These are phyloP conservation scores for Andricus quercusramuli DNA, from an alignment of 2,888 invertebrate species.

Conservation along the genomic window DNA sequence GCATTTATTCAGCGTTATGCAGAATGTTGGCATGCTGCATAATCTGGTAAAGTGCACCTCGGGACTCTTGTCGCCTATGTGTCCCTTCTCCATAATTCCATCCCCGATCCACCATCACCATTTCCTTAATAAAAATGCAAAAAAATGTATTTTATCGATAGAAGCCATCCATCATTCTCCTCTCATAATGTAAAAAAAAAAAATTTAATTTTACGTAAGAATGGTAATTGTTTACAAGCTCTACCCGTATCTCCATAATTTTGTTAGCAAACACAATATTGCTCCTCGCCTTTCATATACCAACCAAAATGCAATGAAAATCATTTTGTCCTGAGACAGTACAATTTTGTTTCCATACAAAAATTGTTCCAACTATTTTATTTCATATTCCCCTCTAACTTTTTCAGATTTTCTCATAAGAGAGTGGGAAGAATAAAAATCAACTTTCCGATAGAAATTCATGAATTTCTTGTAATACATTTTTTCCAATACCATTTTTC, in stretches of 20 bases:
- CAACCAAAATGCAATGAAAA: no score
- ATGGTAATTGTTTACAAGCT: no score
- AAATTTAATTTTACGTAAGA: no score
- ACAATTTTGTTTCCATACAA: no score
- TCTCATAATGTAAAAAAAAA: not conserved
- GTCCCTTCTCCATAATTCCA: conserved; percentile 24
- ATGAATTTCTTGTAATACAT: no score
- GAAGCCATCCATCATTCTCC: not conserved
- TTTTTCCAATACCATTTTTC: no score
- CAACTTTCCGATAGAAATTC: no score
- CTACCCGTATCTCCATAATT: not conserved
- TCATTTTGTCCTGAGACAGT: no score
- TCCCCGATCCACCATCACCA: not conserved
- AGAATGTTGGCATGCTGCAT: not conserved
- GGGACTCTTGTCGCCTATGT: conserved; percentile 14
- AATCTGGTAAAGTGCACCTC: conserved; percentile 32
- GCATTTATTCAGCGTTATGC: conserved; percentile 7
- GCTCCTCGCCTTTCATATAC: not conserved
- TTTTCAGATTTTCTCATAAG: no score
- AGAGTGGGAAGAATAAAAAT: no score
- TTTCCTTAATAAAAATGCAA: not conserved
- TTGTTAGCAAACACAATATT: not conserved
- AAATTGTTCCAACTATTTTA: no score
- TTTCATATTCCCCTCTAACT: no score
- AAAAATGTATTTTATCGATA: not conserved